Conservation (phyloP, 2,888 invertebrate genomes). For the Myopa tessellatipennis region DNA sequence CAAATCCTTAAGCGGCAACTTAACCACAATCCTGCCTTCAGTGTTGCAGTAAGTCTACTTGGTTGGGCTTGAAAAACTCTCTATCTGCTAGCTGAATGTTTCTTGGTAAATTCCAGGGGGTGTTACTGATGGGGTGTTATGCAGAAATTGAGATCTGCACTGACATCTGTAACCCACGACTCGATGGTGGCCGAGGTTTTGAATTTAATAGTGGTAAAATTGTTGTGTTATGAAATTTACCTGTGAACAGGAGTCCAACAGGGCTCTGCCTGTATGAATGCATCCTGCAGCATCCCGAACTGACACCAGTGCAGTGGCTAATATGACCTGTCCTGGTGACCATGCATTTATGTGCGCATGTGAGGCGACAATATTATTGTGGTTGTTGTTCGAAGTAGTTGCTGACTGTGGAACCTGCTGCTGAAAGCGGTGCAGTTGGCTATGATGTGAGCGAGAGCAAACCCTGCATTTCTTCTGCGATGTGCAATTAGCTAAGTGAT, state of each 20-base stretch:
- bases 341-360: constrained; percentile 39
- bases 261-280: constrained; percentile 39
- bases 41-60: constrained; percentile 42
- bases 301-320: constrained; percentile 45
- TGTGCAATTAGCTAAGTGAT: not conserved
- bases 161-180: constrained; percentile 38
- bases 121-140: constrained; percentile 44
- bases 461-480: not conserved
- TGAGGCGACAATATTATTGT: not conserved
- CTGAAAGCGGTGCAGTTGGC: constrained; percentile 15
- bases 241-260: constrained; percentile 44
- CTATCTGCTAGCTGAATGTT: constrained; percentile 17
- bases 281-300: constrained; percentile 38
- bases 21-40: constrained; percentile 15
- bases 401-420: not conserved
- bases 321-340: constrained; percentile 36
- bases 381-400: not conserved
- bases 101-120: constrained; percentile 44
- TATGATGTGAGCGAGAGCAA: constrained; percentile 1
- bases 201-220: constrained; percentile 41
- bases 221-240: constrained; percentile 40
- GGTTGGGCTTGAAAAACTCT: constrained; percentile 21
- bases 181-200: constrained; percentile 36
- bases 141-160: constrained; percentile 38
- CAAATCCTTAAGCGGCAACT: constrained; percentile 27